phyloP scores from a whole-genome alignment of 1,140 invertebrate species.

The Pinna nobilis region DNA sequence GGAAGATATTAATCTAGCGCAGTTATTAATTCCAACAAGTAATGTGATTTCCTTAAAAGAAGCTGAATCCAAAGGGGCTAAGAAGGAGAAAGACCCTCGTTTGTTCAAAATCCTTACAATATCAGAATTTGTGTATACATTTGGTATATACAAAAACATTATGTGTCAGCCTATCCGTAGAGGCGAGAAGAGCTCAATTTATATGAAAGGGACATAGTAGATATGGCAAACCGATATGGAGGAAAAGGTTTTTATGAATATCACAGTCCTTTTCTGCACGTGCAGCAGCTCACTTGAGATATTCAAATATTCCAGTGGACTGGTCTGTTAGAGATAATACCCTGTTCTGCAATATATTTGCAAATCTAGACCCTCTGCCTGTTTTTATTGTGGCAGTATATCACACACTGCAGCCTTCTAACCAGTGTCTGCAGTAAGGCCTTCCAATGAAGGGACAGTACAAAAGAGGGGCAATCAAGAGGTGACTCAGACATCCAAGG shows the following conservation, averaged over 20 bases:
- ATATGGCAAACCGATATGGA: conserved; percentile 16
- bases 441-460: neutral
- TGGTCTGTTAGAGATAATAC: conserved; percentile 24
- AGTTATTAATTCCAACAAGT: too few species aligned
- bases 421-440: neutral
- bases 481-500: neutral
- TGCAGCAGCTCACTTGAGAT: conserved; percentile 10
- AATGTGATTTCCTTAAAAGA: too few species aligned
- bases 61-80: too few species aligned
- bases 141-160: conserved; percentile 32
- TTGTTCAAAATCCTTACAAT: too few species aligned
- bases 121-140: too few species aligned
- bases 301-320: conserved; percentile 8
- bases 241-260: conserved; percentile 25
- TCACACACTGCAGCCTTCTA: neutral
- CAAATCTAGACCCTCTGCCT: neutral
- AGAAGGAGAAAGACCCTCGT: too few species aligned
- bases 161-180: conserved; percentile 12
- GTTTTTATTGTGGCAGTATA: neutral
- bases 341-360: conserved; percentile 17
- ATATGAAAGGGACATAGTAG: conserved; percentile 22
- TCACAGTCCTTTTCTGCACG: conserved; percentile 4
- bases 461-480: neutral
- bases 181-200: conserved; percentile 8
- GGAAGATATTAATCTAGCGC: too few species aligned